Percentiles rank a stretch among this genome's conserved stretches.
phyloP scores from a whole-genome alignment of 2,113 vertebrate genomes.

The Willisornis vidua region DNA sequence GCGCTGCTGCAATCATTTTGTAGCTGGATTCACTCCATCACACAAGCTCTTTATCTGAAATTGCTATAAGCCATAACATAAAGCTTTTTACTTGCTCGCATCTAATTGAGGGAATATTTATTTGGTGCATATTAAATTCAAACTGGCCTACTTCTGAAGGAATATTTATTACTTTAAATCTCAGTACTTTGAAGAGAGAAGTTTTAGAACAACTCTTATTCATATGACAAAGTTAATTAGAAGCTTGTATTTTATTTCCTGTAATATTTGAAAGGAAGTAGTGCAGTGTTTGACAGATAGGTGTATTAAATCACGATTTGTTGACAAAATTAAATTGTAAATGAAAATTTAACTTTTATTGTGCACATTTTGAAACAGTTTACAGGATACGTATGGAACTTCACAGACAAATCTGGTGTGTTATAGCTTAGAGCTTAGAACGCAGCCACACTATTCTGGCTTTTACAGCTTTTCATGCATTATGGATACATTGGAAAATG shows the following conservation, averaged over 20 bases:
- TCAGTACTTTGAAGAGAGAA: constrained; percentile 61
- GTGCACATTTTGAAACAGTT: not conserved
- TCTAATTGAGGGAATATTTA: constrained; percentile 82
- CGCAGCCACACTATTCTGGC: not conserved
- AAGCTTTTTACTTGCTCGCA: constrained; percentile 72
- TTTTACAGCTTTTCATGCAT: not conserved
- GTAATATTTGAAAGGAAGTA: constrained; percentile 13
- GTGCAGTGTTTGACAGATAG: not conserved
- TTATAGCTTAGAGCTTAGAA: not conserved
- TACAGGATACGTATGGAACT: not conserved
- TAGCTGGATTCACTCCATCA: constrained; percentile 82
- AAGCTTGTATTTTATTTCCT: constrained; percentile 34
- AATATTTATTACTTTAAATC: constrained; percentile 66
- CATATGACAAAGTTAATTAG: constrained; percentile 56
- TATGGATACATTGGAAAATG: not conserved
- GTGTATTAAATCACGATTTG: constrained; percentile 47
- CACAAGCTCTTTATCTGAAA: constrained; percentile 81
- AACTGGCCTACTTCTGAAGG: constrained; percentile 62
- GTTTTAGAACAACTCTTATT: constrained; percentile 48
- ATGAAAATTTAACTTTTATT: constrained; percentile 48
- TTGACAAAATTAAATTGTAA: constrained; percentile 50
- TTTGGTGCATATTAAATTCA: constrained; percentile 73
- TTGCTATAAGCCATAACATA: constrained; percentile 76
- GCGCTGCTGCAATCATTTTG: constrained; percentile 75
- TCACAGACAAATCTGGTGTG: not conserved